Conservation (phyloP, 2,888 invertebrate species). For the Cryptophagus acutangulus region DNA sequence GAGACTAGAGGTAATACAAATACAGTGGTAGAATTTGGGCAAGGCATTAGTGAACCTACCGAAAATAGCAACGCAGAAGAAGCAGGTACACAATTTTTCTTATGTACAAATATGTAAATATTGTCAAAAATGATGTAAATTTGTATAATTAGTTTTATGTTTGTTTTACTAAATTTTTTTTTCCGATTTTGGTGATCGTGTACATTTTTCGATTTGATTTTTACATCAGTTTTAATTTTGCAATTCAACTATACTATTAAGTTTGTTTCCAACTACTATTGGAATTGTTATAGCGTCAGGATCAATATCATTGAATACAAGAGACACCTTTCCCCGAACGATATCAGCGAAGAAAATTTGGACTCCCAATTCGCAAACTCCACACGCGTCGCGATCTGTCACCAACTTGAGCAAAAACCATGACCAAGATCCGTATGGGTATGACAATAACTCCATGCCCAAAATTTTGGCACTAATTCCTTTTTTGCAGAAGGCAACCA, state of each 20-base stretch:
- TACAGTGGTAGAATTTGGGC: constrained; percentile 40
- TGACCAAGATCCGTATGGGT: constrained; percentile 23
- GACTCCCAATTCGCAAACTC: constrained; percentile 32
- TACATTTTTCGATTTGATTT: neutral
- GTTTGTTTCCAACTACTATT: neutral
- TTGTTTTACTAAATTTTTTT: too few species aligned
- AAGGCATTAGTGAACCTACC: constrained; percentile 35
- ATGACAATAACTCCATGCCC: too few species aligned
- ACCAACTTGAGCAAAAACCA: constrained; percentile 29
- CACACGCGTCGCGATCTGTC: constrained; percentile 35
- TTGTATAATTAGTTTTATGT: constrained; percentile 17
- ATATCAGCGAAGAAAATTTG: constrained; percentile 37
- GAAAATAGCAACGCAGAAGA: constrained; percentile 36
- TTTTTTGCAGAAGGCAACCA: constrained; percentile 27
- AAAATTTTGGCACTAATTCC: too few species aligned
- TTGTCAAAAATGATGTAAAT: constrained; percentile 12
- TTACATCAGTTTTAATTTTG: neutral
- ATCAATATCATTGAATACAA: constrained; percentile 43
- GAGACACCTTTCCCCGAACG: constrained; percentile 42
- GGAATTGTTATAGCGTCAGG: constrained; percentile 43
- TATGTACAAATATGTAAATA: constrained; percentile 30
- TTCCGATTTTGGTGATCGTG: too few species aligned
- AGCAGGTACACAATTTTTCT: constrained; percentile 38
- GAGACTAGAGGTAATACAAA: constrained; percentile 36
- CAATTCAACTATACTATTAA: neutral